Evolutionary conservation across 2,113 vertebrate species (phyloP).

Genomic region (Mesembrinibis cayennensis): DNA sequence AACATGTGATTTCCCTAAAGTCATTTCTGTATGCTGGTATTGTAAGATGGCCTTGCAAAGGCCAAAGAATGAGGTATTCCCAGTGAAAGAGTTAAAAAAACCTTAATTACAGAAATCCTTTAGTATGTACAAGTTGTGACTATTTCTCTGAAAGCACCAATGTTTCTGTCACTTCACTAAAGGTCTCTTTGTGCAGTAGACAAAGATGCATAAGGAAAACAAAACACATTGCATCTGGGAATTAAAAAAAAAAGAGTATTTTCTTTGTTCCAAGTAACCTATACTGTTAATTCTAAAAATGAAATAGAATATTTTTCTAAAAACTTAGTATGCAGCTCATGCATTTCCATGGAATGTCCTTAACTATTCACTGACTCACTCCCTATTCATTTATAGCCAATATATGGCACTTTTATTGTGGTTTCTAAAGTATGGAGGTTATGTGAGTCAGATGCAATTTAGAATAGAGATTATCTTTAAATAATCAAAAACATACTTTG

Average conservation of each 20-base stretch:
- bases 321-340: constrained; percentile 33
- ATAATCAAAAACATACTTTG: constrained; percentile 69
- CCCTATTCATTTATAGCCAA: constrained; percentile 68
- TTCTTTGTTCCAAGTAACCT: constrained; percentile 28
- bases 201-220: constrained; percentile 29
- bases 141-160: neutral
- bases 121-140: neutral
- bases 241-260: constrained; percentile 6
- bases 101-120: neutral
- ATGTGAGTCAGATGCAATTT: constrained; percentile 67
- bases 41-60: neutral
- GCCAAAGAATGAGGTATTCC: neutral
- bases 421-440: constrained; percentile 69
- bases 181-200: constrained; percentile 2
- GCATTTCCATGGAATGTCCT: constrained; percentile 53
- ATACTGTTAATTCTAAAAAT: constrained; percentile 50
- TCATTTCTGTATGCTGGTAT: neutral
- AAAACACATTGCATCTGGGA: constrained; percentile 33
- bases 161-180: neutral
- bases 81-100: neutral
- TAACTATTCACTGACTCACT: constrained; percentile 71
- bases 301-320: constrained; percentile 37
- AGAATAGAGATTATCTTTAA: constrained; percentile 73
- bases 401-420: constrained; percentile 73
- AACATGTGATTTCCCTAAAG: neutral